Percentiles rank a stretch among this genome's conserved stretches.
These are phyloP conservation scores for Strigamia transsilvanica DNA, from an alignment of 2,888 invertebrate species.

Conservation along the genomic window DNA sequence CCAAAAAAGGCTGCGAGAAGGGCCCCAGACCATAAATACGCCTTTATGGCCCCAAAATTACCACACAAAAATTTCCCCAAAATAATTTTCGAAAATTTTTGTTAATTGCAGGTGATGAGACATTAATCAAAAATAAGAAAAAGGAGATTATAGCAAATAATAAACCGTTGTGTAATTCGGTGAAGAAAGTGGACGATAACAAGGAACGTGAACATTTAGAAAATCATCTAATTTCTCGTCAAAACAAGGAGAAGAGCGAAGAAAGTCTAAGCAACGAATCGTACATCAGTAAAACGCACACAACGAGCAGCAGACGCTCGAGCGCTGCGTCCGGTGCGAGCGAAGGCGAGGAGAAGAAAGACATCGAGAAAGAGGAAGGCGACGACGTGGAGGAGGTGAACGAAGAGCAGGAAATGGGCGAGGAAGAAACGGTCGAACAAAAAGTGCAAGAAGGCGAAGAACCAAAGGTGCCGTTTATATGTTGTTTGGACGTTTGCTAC, in stretches of 20 bases:
- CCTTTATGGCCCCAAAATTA: no score
- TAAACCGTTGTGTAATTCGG: slow-evolving; percentile 56
- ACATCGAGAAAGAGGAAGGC: slow-evolving; percentile 85
- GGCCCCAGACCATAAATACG: no score
- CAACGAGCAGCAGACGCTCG: slow-evolving; percentile 70
- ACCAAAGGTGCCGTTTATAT: slow-evolving; percentile 57
- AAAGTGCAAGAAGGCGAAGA: slow-evolving; percentile 53
- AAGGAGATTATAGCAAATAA: slow-evolving; percentile 57
- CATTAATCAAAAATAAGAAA: slow-evolving; percentile 58
- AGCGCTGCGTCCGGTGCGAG: slow-evolving; percentile 76
- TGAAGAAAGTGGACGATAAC: slow-evolving; percentile 58
- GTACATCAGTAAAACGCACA: slow-evolving; percentile 68
- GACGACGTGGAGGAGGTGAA: slow-evolving; percentile 61
- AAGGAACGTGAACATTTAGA: slow-evolving; percentile 53
- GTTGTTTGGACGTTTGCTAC: slow-evolving; percentile 66
- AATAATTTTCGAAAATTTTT: no score
- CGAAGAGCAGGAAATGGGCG: slow-evolving; percentile 58
- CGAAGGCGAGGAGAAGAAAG: slow-evolving; percentile 79
- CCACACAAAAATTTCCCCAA: no score
- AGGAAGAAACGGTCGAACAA: slow-evolving; percentile 57
- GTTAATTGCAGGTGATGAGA: slow-evolving; percentile 71
- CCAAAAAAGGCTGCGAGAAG: no score
- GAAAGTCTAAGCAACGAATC: slow-evolving; percentile 67
- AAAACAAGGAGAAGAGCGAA: slow-evolving; percentile 72
- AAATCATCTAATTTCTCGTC: slow-evolving; percentile 50